Evolutionary conservation across 2,113 vertebrate species (phyloP).

Genomic region (Daubentonia madagascariensis): DNA sequence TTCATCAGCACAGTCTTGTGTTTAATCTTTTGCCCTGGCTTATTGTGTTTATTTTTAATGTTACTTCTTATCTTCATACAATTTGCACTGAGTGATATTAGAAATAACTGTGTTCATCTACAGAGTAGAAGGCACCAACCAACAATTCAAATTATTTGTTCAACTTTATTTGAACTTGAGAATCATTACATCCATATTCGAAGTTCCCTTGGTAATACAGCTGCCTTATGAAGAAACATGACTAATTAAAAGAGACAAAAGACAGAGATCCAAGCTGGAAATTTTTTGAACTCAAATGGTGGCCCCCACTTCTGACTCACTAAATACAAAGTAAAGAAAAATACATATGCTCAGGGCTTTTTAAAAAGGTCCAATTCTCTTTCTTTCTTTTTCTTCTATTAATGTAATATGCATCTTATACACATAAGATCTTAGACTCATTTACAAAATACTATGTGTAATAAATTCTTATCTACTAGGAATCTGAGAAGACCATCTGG

Average conservation of each 20-base stretch:
- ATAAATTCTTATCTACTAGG: conserved; percentile 35
- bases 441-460: conserved; percentile 32
- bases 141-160: conserved; percentile 17
- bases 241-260: neutral
- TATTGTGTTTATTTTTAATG: conserved; percentile 35
- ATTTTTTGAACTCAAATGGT: neutral
- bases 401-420: conserved; percentile 16
- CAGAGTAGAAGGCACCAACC: neutral
- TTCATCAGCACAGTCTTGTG: neutral
- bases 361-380: neutral
- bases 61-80: neutral
- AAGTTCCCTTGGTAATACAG: neutral
- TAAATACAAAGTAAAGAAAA: neutral
- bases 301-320: neutral
- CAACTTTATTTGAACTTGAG: conserved; percentile 41
- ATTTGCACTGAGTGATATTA: conserved; percentile 1
- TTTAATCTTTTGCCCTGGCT: neutral
- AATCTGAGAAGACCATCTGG: conserved; percentile 55
- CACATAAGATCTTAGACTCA: conserved; percentile 36
- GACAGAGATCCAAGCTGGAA: neutral
- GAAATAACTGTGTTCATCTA: conserved; percentile 6
- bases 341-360: neutral
- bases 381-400: neutral
- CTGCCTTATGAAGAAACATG: conserved; percentile 28
- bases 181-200: neutral